Evolutionary conservation across 2,888 invertebrate species (phyloP), one percentile per base, ranked within the genome.

Genomic region (Chloroclystis v-ata): DNA sequence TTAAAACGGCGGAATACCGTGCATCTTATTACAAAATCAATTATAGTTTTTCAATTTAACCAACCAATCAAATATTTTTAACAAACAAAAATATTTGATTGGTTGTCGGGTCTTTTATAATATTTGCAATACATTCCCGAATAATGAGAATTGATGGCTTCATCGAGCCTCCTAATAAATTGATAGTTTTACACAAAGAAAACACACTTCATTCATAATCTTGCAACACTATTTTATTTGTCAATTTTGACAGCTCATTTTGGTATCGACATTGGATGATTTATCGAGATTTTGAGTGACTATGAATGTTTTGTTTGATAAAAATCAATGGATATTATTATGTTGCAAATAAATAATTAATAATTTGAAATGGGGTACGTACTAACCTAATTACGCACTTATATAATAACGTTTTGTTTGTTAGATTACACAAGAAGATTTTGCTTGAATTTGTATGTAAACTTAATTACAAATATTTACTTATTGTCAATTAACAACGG

Each of bases 201-300:
- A 69, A 70, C 67, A 69, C 11, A 20, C 35, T 69, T 75, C 71
- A 76, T 78, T 69, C 59, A 62, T 54, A 62, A 66, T 57, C 5
- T 65, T 60, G 67, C 64, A 61, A 61, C 60, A 69, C 66, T 67
- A 75, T 63, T 77, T 78, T 79, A 72, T 80, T 78, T 77, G 75
- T 75, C 67, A 66, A 60, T 52, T 52, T 59, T 76, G 82, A 80
- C 82, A 82, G 80, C 66, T 67, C 35, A 71, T 78, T 78, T 72
- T 60, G 60, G 58, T 56, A 59, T 57, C 56, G 28, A 12, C 37
- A 24, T 8, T 4, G 7, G 30, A 67, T 80, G 72, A 79, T 77
- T 76, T 72, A 78, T 77, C 59, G 60, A 57, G 49, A 61, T 56
- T 63, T 48, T 60, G 57, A 66, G 55, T 59, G 55, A 46, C 52